Percentiles rank a stretch among this genome's conserved stretches.
These are phyloP conservation scores for Cebus imitator DNA, from an alignment of 2,113 vertebrate genomes.

Conservation along the genomic window DNA sequence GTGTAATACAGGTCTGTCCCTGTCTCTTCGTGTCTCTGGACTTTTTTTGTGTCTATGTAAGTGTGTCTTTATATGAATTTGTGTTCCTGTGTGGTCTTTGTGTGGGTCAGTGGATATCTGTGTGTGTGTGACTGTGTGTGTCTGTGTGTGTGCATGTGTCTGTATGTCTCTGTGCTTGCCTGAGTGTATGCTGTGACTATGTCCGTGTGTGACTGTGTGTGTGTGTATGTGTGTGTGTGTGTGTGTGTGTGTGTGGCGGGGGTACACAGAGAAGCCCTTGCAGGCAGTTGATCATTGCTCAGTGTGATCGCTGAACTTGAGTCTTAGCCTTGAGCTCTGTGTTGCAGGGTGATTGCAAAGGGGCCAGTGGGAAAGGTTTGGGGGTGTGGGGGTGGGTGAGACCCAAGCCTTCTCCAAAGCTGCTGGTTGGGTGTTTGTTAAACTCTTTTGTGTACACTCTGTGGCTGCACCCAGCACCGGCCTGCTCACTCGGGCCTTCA, in stretches of 20 bases:
- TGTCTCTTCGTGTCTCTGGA: not conserved
- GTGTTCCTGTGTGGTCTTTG: not conserved
- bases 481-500: not conserved
- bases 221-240: not conserved
- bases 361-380: not conserved
- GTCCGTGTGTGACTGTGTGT: not conserved
- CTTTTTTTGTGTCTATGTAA: not conserved
- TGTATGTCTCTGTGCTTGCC: not conserved
- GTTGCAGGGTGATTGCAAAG: not conserved
- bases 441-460: not conserved
- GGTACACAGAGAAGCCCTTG: not conserved
- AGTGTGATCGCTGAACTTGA: not conserved
- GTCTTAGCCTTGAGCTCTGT: not conserved
- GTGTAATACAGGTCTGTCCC: not conserved
- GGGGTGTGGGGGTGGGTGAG: not conserved
- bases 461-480: not conserved
- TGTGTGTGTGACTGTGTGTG: not conserved
- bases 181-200: not conserved
- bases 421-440: accelerated
- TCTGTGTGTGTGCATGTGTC: not conserved
- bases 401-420: not conserved
- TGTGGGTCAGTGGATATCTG: not conserved
- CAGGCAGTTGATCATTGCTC: not conserved
- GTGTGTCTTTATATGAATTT: not conserved
- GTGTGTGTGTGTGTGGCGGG: not conserved